Base-by-base conservation (phyloP, 1,140 invertebrate species). In the Dysdera silvatica region DNA sequence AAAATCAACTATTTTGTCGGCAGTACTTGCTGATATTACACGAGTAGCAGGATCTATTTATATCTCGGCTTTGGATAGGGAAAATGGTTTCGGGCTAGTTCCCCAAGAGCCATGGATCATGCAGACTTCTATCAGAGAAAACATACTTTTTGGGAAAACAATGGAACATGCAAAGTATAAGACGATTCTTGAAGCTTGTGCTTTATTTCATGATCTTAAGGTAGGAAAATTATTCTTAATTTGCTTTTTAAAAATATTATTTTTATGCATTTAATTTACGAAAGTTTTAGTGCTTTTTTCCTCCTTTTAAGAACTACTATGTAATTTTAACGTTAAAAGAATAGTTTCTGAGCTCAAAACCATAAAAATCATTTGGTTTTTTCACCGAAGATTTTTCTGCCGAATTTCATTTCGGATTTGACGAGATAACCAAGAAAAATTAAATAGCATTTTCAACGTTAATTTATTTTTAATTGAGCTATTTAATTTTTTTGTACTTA, bases 41-140 rank as follows among this genome's bases (percentile, higher is more conserved):
- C 66, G 64, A 55, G 58, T 64, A 14, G 65, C 65, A 45, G 76
- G 74, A 12, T 57, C 65, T 37, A 63, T 75, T 32, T 41, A 48
- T 23, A 51, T 68, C 26, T 54, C 48, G 41, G 29, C 26, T 16
- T 28, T 18, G 4, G 3, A 66, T 24, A 43, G 29, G 14, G 28
- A 29, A 18, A 23, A 61, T 80, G 89, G 89, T 66, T 85, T 96
- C 73, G 93, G 86, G 18, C 89, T 88, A 73, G 90, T 93, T 0
- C 82, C 86, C 16, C 95, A 98, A 79, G 86, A 87, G 64, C 82
- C 91, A 8, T 98, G 95, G 95, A 78, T 98, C 40, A 86, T 94
- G 71, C 82, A 90, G 58, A 89, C 87, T 31, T 90, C 90, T 0
- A 85, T 98, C 28, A 81, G 85, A 43, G 89, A 95, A 31, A 98